Evolutionary conservation across 2,888 invertebrate species (phyloP), one percentile per base, ranked within the genome.

Genomic region (Furcula furcula): DNA sequence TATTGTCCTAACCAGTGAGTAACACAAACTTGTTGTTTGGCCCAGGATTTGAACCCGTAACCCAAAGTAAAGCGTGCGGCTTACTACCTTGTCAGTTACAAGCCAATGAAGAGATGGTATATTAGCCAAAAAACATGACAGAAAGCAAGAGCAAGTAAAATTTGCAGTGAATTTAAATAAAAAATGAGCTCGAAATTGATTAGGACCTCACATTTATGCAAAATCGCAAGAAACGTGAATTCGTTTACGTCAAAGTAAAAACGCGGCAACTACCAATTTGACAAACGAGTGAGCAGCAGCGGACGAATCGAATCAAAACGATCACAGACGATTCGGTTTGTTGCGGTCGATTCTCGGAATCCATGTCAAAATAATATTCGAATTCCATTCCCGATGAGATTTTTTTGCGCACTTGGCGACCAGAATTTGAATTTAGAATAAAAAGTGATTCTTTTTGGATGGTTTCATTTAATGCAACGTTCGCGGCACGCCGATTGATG

Each of bases 281-380:
- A 72, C 67, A 76, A 76, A 60, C 57, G 65, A 71, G 62, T 69
- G 68, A 67, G 57, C 60, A 67, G 57, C 60, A 65, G 55, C 54
- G 51, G 48, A 57, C 59, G 61, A 58, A 59, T 66, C 64, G 61
- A 67, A 67, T 66, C 65, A 53, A 58, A 61, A 57, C 55, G 55
- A 61, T 52, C 56, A 43, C 48, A 46, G 54, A 44, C 52, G 55
- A 63, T 63, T 63, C 50, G 47, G 50, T 61, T 61, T 49, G 57
- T 59, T 58, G 64, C 55, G 65, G 63, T 61, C 31, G 32, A 27
- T 57, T 63, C 49, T 51, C 33, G 44, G 50, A 46, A 62, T 57
- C 36, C 52, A 31, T 42, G 46, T 51, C 46, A 54, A 57, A 57
- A 61, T 46, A 40, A 49, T 49, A 59, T 62, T 51, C 40, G 46